Base-by-base conservation (phyloP, 2,113 vertebrate genomes). In the Tachuris rubrigastra region DNA sequence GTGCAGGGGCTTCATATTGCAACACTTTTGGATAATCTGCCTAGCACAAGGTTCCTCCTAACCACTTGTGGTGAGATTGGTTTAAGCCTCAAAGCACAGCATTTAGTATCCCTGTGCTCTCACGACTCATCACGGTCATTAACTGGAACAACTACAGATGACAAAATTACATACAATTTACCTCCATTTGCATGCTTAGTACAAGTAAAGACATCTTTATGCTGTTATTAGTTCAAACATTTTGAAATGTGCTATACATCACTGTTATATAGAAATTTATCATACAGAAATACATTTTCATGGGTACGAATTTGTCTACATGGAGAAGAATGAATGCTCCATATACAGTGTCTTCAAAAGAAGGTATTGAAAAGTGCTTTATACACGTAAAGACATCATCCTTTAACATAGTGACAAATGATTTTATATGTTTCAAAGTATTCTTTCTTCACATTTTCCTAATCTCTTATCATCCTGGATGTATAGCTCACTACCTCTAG, bases 21-120 rank as follows among this genome's bases (percentile, higher is more conserved):
- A n/a, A 35, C 35, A 30, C 17, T 46, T 9, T 44, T 7, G 1
- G 33, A 60, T 60, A 42, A 67, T 56, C 49, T 56, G 27, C 30
- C 44, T 21, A 18, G 30, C 27, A 22, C 19, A 52, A 59, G 7
- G 50, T 27, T 87, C 41, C 28, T 69, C 50, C n/a, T n/a, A 59
- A 52, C 4, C 27, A 42, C 30, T 80, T 65, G 33, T 0, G 0
- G 33, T 41, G 12, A 80, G 33, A 25, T 4, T 44, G 24, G 11
- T 47, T 66, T 74, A 80, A 60, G 12, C 27, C 44, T 59, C 63
- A 65, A 68, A 86, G 31, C 8, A 22, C 4, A 4, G 12, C 3
- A 4, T 27, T 68, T 59, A 21, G 31, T 56, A 46, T 25, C 23
- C 21, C 19, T 63, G 9, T 66, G 37, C 11, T 83, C 15, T 56